Conservation (phyloP, 2,888 invertebrate species). For the Antitype chi region DNA sequence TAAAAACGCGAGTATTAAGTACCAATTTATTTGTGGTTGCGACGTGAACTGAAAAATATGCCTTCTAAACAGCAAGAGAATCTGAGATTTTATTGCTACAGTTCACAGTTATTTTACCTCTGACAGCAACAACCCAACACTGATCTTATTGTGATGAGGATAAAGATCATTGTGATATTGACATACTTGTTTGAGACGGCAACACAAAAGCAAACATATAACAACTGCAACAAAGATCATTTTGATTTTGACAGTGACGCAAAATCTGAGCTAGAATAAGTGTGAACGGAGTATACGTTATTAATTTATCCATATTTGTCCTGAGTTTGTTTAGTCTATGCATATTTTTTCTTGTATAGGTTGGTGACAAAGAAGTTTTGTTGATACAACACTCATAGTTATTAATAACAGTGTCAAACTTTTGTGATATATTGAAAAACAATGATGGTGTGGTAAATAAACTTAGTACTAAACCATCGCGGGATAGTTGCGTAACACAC, state of each 20-base stretch:
- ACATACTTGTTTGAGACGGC: no score
- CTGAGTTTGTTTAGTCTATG: slow-evolving; percentile 27
- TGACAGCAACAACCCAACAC: no score
- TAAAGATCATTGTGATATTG: no score
- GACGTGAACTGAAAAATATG: slow-evolving; percentile 35
- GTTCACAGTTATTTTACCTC: no score
- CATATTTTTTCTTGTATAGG: slow-evolving; percentile 5
- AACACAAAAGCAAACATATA: no score
- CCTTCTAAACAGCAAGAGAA: slow-evolving; percentile 13
- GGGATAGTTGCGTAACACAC: no score
- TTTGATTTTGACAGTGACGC: no score
- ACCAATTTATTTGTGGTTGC: slow-evolving; percentile 40
- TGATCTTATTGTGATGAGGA: no score
- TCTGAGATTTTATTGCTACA: slow-evolving; percentile 20
- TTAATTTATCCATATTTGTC: slow-evolving; percentile 1
- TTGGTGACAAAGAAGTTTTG: slow-evolving; percentile 16
- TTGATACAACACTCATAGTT: background rate
- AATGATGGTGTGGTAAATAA: background rate
- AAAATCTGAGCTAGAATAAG: no score
- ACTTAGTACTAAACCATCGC: background rate
- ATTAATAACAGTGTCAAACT: background rate
- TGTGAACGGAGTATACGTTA: no score
- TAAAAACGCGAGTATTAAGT: slow-evolving; percentile 50
- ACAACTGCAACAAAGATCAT: no score
- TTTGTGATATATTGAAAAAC: slow-evolving; percentile 5